Base-by-base conservation (phyloP, 1,140 invertebrate genomes). In the Drosophila asahinai region DNA sequence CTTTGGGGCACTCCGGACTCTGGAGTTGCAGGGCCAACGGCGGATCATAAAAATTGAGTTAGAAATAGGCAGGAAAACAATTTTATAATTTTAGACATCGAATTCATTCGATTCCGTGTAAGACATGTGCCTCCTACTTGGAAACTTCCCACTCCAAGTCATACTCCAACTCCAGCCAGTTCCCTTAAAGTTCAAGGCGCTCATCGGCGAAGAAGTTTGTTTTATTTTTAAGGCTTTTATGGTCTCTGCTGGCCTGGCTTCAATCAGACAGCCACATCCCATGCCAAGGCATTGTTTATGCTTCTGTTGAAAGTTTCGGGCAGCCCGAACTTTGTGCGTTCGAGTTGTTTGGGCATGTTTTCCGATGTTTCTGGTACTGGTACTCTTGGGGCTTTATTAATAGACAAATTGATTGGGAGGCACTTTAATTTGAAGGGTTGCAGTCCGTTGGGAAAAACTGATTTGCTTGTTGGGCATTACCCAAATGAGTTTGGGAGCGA, bases 261-360 rank as follows among this genome's bases (percentile, higher is more conserved):
- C 77, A 86, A 81, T 84, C 82, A 74, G 71, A 52, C 47, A 70
- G 70, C 64, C 65, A 47, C 49, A 78, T 57, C 30, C 42, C 70
- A 84, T 77, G 62, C 68, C 80, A 86, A 86, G 78, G 70, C 76
- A 67, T 89, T 89, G 84, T 89, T 87, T 89, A 89, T 89, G 81
- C 54, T 68, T 76, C 63, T 81, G 62, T 78, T 75, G 77, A 87
- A 89, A 89, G 77, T 78, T 89, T 80, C 43, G 49, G 36, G 42
- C 40, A 54, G 67, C 72, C 80, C 58, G 72, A 52, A 62, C 57
- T 65, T 65, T 65, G 43, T 54, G 62, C 12, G 30, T 51, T 63
- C 38, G 49, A 61, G 52, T 54, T 62, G 62, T 63, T 77, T 33
- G 57, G 49, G 33, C 60, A 77, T 64, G 52, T 79, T 80, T 54